Evolutionary conservation across 2,888 invertebrate genomes (phyloP).

Genomic region (Ormyrus rosae): DNA sequence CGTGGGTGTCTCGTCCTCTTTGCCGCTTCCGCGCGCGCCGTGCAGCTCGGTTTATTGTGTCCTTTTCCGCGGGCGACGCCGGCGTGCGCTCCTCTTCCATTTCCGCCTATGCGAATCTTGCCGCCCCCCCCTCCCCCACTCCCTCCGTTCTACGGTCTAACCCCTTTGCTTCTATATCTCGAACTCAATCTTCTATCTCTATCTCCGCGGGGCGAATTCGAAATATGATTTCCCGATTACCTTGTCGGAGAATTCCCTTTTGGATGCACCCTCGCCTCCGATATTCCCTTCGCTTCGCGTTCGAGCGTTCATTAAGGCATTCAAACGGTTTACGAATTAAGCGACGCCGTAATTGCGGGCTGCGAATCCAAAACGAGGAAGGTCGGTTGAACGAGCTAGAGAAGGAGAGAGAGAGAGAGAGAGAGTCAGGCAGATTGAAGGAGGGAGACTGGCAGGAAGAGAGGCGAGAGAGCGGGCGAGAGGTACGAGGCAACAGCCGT

Average conservation of each 20-base stretch:
- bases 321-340: slow-evolving; percentile 66
- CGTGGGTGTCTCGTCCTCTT: not conserved
- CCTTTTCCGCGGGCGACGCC: slow-evolving; percentile 22
- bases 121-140: not conserved
- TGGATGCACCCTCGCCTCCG: slow-evolving; percentile 52
- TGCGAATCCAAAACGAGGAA: slow-evolving; percentile 61
- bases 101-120: slow-evolving; percentile 10
- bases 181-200: not conserved
- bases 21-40: not conserved
- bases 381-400: slow-evolving; percentile 38
- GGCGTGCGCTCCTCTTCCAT: slow-evolving; percentile 5
- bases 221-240: slow-evolving; percentile 63
- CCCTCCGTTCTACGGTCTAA: not conserved
- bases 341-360: slow-evolving; percentile 63
- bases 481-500: slow-evolving; percentile 34
- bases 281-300: slow-evolving; percentile 58
- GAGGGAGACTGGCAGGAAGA: slow-evolving; percentile 25
- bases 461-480: slow-evolving; percentile 42
- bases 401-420: slow-evolving; percentile 34
- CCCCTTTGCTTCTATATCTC: not conserved
- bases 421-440: slow-evolving; percentile 43
- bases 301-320: slow-evolving; percentile 63
- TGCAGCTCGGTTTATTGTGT: slow-evolving; percentile 34
- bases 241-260: slow-evolving; percentile 60
- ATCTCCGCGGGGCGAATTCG: slow-evolving; percentile 57